Percentiles rank a stretch among this genome's conserved stretches.
phyloP scores from a whole-genome alignment of 1,140 invertebrate species.

The Panagrolaimus sp. region DNA sequence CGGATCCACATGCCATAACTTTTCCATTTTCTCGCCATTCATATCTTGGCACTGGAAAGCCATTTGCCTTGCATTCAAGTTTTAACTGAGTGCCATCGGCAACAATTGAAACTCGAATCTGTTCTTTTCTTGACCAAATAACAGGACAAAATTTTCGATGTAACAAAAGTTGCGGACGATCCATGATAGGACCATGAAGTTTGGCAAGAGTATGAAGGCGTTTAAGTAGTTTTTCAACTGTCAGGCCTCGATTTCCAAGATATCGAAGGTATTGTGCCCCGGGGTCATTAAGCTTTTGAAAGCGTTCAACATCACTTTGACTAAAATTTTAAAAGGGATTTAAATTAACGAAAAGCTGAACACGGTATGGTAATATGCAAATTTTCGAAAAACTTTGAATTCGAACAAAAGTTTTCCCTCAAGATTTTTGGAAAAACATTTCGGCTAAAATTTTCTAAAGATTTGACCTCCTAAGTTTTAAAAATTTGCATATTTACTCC shows the following conservation, averaged over 20 bases:
- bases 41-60: slow-evolving; percentile 52
- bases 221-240: slow-evolving; percentile 37
- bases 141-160: slow-evolving; percentile 53
- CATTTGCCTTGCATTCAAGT: slow-evolving; percentile 55
- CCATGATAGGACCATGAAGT: slow-evolving; percentile 43
- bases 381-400: no score
- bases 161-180: slow-evolving; percentile 49
- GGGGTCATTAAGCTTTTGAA: slow-evolving; percentile 27
- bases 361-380: no score
- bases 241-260: slow-evolving; percentile 57
- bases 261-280: slow-evolving; percentile 44
- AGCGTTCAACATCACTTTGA: slow-evolving; percentile 40
- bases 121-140: slow-evolving; percentile 49
- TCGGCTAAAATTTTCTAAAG: no score
- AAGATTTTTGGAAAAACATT: no score
- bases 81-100: slow-evolving; percentile 33
- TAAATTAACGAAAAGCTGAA: no score
- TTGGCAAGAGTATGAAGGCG: slow-evolving; percentile 36
- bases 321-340: slow-evolving; percentile 39
- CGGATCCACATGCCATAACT: slow-evolving; percentile 31
- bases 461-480: no score
- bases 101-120: slow-evolving; percentile 41
- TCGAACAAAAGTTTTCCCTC: no score
- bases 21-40: slow-evolving; percentile 49
- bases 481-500: no score